Percentiles rank a stretch among this genome's conserved stretches.
Conservation (phyloP, 2,113 vertebrate genomes). For the Myotis yumanensis region DNA sequence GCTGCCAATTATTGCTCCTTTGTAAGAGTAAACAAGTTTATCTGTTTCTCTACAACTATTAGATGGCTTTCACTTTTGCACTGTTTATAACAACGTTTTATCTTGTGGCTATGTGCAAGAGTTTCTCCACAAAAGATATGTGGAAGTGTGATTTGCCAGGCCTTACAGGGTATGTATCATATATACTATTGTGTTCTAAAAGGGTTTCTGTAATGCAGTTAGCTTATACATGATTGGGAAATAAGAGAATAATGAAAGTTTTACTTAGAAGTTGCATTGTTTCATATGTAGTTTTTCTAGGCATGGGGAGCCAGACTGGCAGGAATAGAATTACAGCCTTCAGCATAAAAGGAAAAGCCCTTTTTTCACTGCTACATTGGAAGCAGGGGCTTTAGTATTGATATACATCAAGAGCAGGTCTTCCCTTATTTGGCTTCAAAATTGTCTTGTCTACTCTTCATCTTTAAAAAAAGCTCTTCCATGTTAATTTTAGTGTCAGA, state of each 20-base stretch:
- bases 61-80: neutral
- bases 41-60: neutral
- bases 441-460: neutral
- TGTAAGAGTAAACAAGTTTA: neutral
- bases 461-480: neutral
- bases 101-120: neutral
- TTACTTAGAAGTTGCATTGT: neutral
- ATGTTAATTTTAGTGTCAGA: neutral
- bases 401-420: neutral
- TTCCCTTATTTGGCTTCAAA: neutral
- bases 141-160: neutral
- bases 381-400: neutral
- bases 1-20: neutral
- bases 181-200: neutral
- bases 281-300: neutral
- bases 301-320: neutral
- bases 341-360: neutral
- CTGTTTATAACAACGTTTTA: neutral
- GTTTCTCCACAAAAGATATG: conserved; percentile 15
- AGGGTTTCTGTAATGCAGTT: neutral
- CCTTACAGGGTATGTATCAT: neutral
- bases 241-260: conserved; percentile 7
- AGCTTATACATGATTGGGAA: neutral
- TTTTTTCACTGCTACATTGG: neutral
- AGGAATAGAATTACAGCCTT: neutral